phyloP scores from a whole-genome alignment of 2,797 vertebrate species.

The Merluccius polli region DNA sequence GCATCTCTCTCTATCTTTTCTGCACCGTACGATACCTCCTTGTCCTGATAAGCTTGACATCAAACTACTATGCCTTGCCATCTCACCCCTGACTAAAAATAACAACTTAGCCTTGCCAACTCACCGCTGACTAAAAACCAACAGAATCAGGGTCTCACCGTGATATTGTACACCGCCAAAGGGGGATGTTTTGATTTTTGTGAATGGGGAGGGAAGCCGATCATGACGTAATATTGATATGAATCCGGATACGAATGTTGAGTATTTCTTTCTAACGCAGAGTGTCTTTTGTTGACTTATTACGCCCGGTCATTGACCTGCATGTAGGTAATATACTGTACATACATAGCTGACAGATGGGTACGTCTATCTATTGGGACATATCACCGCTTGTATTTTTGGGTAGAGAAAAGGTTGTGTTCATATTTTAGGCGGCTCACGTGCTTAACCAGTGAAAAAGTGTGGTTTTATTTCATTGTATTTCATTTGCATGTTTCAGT shows the following conservation, averaged over 20 bases:
- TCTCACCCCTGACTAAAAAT: slow-evolving; percentile 36
- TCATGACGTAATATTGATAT: not conserved
- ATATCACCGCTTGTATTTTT: not conserved
- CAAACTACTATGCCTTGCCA: slow-evolving; percentile 42
- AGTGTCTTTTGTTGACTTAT: slow-evolving; percentile 22
- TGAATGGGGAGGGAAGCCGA: slow-evolving; percentile 19
- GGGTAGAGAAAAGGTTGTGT: not conserved
- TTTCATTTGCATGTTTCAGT: not conserved
- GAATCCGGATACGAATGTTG: slow-evolving; percentile 31
- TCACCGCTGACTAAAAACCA: slow-evolving; percentile 33
- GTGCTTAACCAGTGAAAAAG: not conserved
- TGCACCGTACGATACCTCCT: slow-evolving; percentile 36
- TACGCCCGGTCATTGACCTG: slow-evolving; percentile 50
- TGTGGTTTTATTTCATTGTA: not conserved
- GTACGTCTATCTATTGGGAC: too few species aligned
- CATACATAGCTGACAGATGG: too few species aligned
- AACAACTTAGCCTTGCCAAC: slow-evolving; percentile 41
- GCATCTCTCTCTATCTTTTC: slow-evolving; percentile 47
- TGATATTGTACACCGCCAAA: not conserved
- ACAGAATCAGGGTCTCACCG: slow-evolving; percentile 11
- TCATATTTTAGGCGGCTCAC: not conserved
- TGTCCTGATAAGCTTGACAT: not conserved
- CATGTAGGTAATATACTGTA: slow-evolving; percentile 43
- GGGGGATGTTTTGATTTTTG: slow-evolving; percentile 35
- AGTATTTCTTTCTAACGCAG: slow-evolving; percentile 19